Base-by-base conservation (phyloP, 1,140 invertebrate species). In the Epicauta chinensis region DNA sequence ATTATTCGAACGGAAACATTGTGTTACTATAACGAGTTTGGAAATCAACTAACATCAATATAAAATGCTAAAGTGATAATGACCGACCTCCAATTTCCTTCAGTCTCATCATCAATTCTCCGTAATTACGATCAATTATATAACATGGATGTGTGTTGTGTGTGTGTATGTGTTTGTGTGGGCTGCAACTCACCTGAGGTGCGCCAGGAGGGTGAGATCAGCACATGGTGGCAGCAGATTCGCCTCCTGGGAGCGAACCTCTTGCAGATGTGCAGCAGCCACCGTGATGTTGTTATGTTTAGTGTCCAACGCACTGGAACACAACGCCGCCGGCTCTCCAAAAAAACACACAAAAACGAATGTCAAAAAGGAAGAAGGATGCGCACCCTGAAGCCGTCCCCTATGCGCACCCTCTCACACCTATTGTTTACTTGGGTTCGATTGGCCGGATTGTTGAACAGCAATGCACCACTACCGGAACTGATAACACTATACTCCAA, bases 181-280 rank as follows among this genome's bases (percentile, higher is more conserved):
- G 23, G 7, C 23, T 3, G 16, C 6, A 29, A 69, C 67, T 69
- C 65, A 69, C 67, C 67, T 66, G 51, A 67, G 50, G 36, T 63
- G 63, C 47, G 60, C 61, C 45, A 66, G 55, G 41, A 69, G 51
- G 38, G 59, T 48, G 34, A 64, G 60, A 59, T 68, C 64, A 69
- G 66, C 65, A 65, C 67, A 69, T 69, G 65, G 58, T 60, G 58
- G 58, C 47, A 66, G 59, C 23, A 23, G 23, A 60, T 61, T 65
- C 67, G 65, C 63, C 23, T 23, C 23, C 60, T 56, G 53, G 54
- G 59, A 63, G 65, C 61, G 64, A 65, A 69, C 64, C 67, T 68
- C 65, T 61, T 59, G 64, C 38, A 66, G 61, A 58, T 65, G 65
- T 68, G 64, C 65, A 58, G 67, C 62, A 69, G 67, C 67, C 67